Base-by-base conservation (phyloP, 2,888 invertebrate genomes). In the Drosophila neonasuta region DNA sequence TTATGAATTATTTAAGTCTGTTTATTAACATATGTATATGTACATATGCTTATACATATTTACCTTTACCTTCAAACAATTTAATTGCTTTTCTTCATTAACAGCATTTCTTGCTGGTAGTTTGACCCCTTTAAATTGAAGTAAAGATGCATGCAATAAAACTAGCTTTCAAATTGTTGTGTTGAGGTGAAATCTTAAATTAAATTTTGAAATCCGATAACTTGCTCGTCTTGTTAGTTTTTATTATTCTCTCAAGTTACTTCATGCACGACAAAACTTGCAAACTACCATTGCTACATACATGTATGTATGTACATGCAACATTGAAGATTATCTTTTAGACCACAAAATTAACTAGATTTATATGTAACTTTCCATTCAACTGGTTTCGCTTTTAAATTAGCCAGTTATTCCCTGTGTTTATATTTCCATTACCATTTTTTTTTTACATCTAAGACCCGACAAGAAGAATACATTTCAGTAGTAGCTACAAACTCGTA, bases 341-440 rank as follows among this genome's bases (percentile, higher is more conserved):
- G 61, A 48, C 76, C 60, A 74, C 49, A 10, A 41, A 48, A 20
- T 48, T 58, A 56, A 42, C 36, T 50, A 36, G 45, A n/a, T 59
- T 41, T 59, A 13, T 68, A 62, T 59, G 52, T 54, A 68, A 74
- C 86, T 79, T 85, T 85, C 82, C 68, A 74, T 79, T 82, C 48
- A 75, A 71, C 76, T 76, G 60, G 59, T 75, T 73, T 69, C 48
- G 42, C 56, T 29, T 61, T 67, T 49, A 51, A 29, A 24, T 57
- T 59, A 57, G 29, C 44, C 20, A 17, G 5, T n/a, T 36, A n/a
- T n/a, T n/a, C n/a, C 36, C 4, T 36, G 24, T 66, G 57, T 39
- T 44, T 60, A 55, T 65, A 65, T 71, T 58, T 56, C 56, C 71
- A 71, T 69, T 68, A 57, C 51, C 52, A 69, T 32, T 59, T 55